Evolutionary conservation across 2,797 vertebrate species (phyloP), one percentile per base, ranked within the genome.

Genomic region (Aldrovandia affinis): DNA sequence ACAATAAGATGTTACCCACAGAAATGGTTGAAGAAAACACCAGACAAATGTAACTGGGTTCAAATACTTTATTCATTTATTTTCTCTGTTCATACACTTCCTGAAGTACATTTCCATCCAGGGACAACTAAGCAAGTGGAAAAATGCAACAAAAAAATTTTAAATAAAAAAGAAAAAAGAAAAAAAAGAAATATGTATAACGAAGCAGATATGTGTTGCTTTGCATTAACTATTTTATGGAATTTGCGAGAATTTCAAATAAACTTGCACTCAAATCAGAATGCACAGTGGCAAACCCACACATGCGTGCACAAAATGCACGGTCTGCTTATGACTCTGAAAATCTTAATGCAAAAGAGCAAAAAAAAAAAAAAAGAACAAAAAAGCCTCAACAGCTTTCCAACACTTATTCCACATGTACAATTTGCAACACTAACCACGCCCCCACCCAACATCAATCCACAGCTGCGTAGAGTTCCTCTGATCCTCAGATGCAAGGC

Each of bases 121-220:
- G 93, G 90, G 92, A 89, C 95, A 95, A 93, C 90, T 93, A 86
- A 90, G 93, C 94, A 94, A 95, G 95, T 75, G 95, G 95, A 94
- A 95, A 96, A 95, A 94, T 95, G 93, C 93, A 92, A 91, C 93
- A 93, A 95, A 88, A 63, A 94, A 95, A 84, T 73, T 85, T 57
- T 25, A 52, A 91, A 90, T 90, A 88, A 87, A 77, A 83, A 75
- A 65, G 39, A 47, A 59, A 57, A 80, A 55, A 73, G 2, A 36
- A 39, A 52, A 61, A 85, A 44, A 70, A 84, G 22, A 57, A 7
- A 52, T 75, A 75, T 44, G 55, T 22, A 63, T 65, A 63, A 33
- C 42, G 39, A 61, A 36, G 78, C 47, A 28, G 10, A 52, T 9
- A 57, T n/a, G 70, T 39, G 8, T 44, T 75, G 70, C 70, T 44